These are phyloP conservation scores for Sebastes hubbsi DNA, from an alignment of 2,797 vertebrate species.

Conservation along the genomic window DNA sequence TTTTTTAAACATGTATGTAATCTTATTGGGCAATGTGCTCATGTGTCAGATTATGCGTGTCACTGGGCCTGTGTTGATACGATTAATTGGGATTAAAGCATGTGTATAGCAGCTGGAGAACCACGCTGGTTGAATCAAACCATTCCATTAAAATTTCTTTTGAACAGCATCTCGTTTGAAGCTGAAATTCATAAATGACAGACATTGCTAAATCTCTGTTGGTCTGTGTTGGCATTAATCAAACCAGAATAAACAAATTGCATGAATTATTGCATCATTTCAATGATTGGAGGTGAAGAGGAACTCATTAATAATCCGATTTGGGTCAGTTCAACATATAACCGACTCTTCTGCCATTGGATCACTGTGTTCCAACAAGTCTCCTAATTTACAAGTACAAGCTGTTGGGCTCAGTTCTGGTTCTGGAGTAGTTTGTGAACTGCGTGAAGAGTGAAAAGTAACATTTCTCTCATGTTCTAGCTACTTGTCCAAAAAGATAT, in stretches of 20 bases:
- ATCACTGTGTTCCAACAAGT: not conserved
- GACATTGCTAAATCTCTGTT: not conserved
- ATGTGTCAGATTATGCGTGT: constrained; percentile 23
- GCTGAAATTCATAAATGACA: not conserved
- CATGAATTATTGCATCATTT: not conserved
- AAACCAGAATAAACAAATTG: not conserved
- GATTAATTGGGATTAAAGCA: constrained; percentile 28
- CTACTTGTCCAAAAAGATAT: not conserved
- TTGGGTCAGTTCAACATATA: not conserved
- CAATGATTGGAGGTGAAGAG: not conserved
- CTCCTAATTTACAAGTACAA: not conserved
- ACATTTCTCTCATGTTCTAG: not conserved
- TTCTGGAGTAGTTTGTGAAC: not conserved
- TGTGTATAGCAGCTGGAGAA: not conserved
- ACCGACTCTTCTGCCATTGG: not conserved
- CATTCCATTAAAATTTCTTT: not conserved
- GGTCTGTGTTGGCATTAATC: not conserved
- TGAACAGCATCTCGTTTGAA: not conserved
- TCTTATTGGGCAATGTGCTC: not conserved
- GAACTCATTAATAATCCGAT: not conserved
- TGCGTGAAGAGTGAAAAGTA: not conserved
- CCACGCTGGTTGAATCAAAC: not conserved
- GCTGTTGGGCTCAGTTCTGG: not conserved
- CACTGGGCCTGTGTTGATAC: not conserved
- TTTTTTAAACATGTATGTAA: not conserved